A percentile compares a stretch with the other conserved stretches of the same genome.
phyloP scores from a whole-genome alignment of 2,888 invertebrate species.

The Spilarctia lutea region DNA sequence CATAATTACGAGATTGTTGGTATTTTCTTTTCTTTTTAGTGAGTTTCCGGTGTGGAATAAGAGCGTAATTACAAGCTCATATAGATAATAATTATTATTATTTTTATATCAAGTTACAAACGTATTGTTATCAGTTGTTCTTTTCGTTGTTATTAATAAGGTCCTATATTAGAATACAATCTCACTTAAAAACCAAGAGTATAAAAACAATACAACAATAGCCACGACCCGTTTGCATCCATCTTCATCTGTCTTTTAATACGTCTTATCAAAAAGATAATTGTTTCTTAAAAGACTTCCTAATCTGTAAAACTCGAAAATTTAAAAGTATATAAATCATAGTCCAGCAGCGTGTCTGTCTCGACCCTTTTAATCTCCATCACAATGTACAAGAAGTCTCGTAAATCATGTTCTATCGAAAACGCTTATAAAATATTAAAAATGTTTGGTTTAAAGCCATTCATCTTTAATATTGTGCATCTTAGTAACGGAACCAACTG shows the following conservation, averaged over 20 bases:
- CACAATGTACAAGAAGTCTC: constrained; percentile 45
- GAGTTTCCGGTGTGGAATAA: background rate
- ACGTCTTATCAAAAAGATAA: constrained; percentile 29
- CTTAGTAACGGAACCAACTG: constrained; percentile 37
- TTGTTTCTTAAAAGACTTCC: constrained; percentile 29
- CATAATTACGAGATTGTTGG: background rate
- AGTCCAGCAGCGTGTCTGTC: constrained; percentile 39
- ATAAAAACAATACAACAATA: constrained; percentile 14
- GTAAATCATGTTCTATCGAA: constrained; percentile 56
- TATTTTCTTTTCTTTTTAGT: background rate
- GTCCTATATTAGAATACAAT: background rate
- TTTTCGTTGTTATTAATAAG: background rate
- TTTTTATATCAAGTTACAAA: background rate
- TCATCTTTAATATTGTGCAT: constrained; percentile 47
- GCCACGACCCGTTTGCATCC: background rate
- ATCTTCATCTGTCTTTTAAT: constrained; percentile 25
- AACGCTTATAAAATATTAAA: constrained; percentile 54
- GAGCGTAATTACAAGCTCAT: background rate
- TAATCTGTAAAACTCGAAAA: constrained; percentile 39
- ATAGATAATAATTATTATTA: background rate
- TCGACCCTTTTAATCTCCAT: constrained; percentile 53
- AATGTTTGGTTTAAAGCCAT: constrained; percentile 48
- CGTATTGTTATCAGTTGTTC: too few relatives aligned
- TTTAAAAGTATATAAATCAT: constrained; percentile 48
- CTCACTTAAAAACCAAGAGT: background rate